Base-by-base conservation (phyloP, 2,797 vertebrate genomes). In the Halcyon leucocephala region DNA sequence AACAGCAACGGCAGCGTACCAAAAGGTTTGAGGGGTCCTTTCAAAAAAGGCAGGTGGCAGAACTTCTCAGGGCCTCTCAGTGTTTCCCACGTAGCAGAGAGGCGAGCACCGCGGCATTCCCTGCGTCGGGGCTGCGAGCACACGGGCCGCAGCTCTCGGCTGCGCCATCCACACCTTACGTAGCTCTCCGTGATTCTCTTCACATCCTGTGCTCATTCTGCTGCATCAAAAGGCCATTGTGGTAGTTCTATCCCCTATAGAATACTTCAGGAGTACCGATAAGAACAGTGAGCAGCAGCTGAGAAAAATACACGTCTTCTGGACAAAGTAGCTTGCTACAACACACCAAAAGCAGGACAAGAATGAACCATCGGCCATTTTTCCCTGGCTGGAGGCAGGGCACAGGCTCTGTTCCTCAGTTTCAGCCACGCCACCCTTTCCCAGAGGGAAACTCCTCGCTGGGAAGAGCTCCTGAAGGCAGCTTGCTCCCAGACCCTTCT, bases 151-250 rank as follows among this genome's bases (percentile, higher is more conserved):
- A 13, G 62, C 28, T 73, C 41, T 42, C 41, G 15, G 41, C 29
- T 25, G 22, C 16, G 7, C 31, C 4, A 9, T 4, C 0, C 0
- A 41, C 28, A 7, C 0, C 1, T 10, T 7, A 15, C 22, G 35
- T 6, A 35, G 12, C 39, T 84, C 9, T 6, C 15, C 66, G 29
- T 1, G 3, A 44, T 16, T 89, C 44, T 46, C 20, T 33, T 48
- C 12, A 2, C 2, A n/a, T 8, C 31, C 35, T 37, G 11, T 12
- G 42, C 51, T 77, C 71, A 5, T 3, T 22, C 20, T 13, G 28
- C 48, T 44, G 15, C 14, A 17, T 26, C 14, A 72, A 62, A 76
- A 18, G 5, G 29, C 42, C 54, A 31, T 29, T 0, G 0, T 0
- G 6, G 5, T 16, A 48, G 24, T 52, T 39, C 14, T 28, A 41